Evolutionary conservation across 2,113 vertebrate genomes (phyloP).

Genomic region (Herpetotheres cachinnans): DNA sequence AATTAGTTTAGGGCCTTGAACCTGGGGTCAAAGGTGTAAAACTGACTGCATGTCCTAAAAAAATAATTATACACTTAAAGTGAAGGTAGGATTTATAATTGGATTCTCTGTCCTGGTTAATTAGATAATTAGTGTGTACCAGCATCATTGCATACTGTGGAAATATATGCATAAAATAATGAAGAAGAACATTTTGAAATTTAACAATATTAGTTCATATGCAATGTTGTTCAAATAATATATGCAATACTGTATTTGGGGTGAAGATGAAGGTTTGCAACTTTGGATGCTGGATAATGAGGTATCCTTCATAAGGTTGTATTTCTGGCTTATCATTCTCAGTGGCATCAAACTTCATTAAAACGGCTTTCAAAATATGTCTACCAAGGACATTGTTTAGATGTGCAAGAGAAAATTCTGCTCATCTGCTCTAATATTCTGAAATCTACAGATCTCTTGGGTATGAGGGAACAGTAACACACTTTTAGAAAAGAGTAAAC

Average conservation of each 20-base stretch:
- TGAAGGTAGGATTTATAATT: slow-evolving; percentile 64
- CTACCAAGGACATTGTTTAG: background rate
- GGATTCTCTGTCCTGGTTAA: slow-evolving; percentile 59
- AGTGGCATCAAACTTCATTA: background rate
- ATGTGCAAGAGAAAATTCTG: background rate
- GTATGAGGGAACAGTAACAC: background rate
- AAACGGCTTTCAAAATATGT: background rate
- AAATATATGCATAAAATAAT: slow-evolving; percentile 19
- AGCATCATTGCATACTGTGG: background rate
- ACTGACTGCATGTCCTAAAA: slow-evolving; percentile 38
- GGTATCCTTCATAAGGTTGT: background rate
- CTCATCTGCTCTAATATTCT: background rate
- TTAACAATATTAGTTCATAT: background rate
- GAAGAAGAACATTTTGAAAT: slow-evolving; percentile 1
- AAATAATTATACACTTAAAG: slow-evolving; percentile 44
- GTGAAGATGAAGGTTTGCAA: background rate
- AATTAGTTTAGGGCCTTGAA: slow-evolving; percentile 56
- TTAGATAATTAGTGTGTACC: slow-evolving; percentile 67
- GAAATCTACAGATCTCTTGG: background rate
- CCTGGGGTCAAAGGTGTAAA: slow-evolving; percentile 66
- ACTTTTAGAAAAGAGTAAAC: background rate
- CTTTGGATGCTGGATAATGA: background rate
- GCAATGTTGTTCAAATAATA: background rate
- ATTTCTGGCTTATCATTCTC: background rate
- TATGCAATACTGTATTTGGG: background rate